These are phyloP conservation scores for Chironomus tepperi DNA, from an alignment of 1,140 invertebrate species.

Conservation along the genomic window DNA sequence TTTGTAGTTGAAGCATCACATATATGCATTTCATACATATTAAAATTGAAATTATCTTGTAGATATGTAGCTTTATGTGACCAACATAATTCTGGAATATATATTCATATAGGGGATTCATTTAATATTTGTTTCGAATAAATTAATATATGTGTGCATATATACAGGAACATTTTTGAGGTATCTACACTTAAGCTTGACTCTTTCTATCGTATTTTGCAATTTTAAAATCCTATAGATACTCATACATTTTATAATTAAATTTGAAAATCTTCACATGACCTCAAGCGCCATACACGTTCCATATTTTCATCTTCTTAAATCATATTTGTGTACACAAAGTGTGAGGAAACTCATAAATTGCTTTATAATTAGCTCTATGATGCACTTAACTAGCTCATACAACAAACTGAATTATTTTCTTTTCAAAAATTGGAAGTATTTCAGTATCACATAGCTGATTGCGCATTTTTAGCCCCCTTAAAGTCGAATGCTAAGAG, in stretches of 20 bases:
- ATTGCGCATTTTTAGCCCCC: too few species aligned
- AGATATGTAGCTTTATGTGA: not conserved
- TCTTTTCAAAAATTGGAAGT: too few species aligned
- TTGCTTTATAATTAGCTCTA: conserved; percentile 14
- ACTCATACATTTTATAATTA: conserved; percentile 4
- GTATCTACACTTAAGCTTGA: not conserved
- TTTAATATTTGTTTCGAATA: conserved; percentile 1
- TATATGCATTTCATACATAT: not conserved
- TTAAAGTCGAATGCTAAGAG: too few species aligned
- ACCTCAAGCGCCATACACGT: not conserved
- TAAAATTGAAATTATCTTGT: conserved; percentile 23
- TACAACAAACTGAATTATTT: too few species aligned
- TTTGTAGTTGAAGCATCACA: not conserved
- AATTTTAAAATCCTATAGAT: too few species aligned
- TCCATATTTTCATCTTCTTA: conserved; percentile 3
- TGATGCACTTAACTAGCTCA: not conserved
- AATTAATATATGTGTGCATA: not conserved
- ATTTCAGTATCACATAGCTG: too few species aligned
- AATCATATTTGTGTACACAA: not conserved
- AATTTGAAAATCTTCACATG: not conserved
- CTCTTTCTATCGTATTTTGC: too few species aligned
- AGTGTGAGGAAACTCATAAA: not conserved
- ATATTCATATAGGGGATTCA: not conserved
- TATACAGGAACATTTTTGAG: not conserved
- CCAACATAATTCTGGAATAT: conserved; percentile 5